A percentile compares a stretch with the other conserved stretches of the same genome.
Evolutionary conservation across 2,888 invertebrate species (phyloP).

Genomic region (Oscheius sp.): DNA sequence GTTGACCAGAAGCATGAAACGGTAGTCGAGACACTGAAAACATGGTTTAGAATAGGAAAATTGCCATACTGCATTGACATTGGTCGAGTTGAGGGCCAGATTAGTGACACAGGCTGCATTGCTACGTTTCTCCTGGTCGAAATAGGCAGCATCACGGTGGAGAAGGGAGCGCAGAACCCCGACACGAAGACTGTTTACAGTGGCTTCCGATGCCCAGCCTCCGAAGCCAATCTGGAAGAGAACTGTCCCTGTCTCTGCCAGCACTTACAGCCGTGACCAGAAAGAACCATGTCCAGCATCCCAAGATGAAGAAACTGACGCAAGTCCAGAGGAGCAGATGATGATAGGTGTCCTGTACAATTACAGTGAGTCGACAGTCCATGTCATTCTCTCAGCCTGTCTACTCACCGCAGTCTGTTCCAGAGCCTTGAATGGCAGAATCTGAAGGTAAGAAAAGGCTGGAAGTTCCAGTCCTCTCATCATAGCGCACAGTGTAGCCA

Average conservation of each 20-base stretch:
- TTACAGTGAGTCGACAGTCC: background rate
- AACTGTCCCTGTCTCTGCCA: background rate
- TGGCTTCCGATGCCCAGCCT: conserved; percentile 45
- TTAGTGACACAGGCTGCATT: conserved; percentile 47
- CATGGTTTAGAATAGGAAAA: no score
- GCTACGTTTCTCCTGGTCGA: conserved; percentile 46
- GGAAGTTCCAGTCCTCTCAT: conserved; percentile 29
- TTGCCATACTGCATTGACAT: conserved; percentile 43
- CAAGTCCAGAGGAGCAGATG: background rate
- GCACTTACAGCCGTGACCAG: conserved; percentile 27
- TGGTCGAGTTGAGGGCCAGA: conserved; percentile 41
- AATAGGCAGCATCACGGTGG: conserved; percentile 49
- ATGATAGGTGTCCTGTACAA: conserved; percentile 12
- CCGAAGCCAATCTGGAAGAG: conserved; percentile 43
- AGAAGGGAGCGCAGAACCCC: conserved; percentile 31
- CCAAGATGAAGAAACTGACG: conserved; percentile 9
- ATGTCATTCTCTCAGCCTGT: background rate
- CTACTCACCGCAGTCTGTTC: conserved; percentile 6
- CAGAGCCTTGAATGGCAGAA: conserved; percentile 14
- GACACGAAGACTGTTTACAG: conserved; percentile 43
- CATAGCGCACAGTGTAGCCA: conserved; percentile 2
- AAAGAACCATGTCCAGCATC: conserved; percentile 27
- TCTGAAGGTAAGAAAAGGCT: conserved; percentile 29
- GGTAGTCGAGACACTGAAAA: conserved; percentile 55
- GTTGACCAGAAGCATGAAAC: conserved; percentile 52